Percentiles rank a stretch among this genome's conserved stretches.
Conservation (phyloP, 2,888 invertebrate genomes). For the Eudemis profundana region DNA sequence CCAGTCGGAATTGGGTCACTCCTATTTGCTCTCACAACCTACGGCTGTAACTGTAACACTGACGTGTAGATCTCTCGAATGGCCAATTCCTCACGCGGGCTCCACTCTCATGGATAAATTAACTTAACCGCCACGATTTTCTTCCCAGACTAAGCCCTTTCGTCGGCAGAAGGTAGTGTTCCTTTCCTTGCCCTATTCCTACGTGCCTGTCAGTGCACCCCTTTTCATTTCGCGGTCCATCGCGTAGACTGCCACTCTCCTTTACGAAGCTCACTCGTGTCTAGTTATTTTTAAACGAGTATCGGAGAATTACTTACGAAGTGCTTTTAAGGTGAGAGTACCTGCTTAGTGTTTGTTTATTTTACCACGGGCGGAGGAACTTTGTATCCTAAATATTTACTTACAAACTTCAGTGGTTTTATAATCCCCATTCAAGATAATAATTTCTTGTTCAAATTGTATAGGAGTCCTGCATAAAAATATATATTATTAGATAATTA, state of each 20-base stretch:
- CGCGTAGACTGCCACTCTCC: constrained; percentile 27
- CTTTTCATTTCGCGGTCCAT: constrained; percentile 40
- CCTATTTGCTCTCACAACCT: constrained; percentile 36
- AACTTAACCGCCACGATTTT: neutral
- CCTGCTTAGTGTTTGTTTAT: constrained; percentile 14
- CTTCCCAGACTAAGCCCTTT: constrained; percentile 3
- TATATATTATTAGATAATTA: too few species aligned
- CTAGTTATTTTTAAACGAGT: constrained; percentile 34
- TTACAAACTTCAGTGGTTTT: neutral
- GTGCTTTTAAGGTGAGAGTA: neutral
- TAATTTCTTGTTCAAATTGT: neutral
- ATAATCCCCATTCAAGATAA: too few species aligned
- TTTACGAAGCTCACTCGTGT: constrained; percentile 10
- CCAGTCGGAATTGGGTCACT: constrained; percentile 35
- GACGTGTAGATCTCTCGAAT: constrained; percentile 29
- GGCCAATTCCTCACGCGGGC: constrained; percentile 23
- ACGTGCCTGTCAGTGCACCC: constrained; percentile 33
- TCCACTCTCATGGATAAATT: neutral
- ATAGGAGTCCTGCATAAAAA: too few species aligned
- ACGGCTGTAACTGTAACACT: constrained; percentile 21
- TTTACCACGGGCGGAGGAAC: neutral
- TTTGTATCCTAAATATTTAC: neutral
- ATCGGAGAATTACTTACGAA: constrained; percentile 2
- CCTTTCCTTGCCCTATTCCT: constrained; percentile 10
- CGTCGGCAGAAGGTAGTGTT: neutral